Conservation (phyloP, 2,113 vertebrate genomes). For the Oncorhynchus tshawytscha region DNA sequence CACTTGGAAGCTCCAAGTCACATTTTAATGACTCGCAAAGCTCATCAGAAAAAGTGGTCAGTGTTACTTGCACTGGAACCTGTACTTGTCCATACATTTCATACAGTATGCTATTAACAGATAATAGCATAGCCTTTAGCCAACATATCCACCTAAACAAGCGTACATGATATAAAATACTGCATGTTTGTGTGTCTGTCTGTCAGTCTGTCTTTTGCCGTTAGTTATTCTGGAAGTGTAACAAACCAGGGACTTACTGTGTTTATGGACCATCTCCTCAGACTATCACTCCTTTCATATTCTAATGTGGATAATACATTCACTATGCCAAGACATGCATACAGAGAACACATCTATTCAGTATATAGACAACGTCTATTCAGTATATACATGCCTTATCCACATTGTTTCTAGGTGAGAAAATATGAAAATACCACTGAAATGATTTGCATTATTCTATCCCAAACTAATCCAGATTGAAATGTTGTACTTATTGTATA, state of each 20-base stretch:
- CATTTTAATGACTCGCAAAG: no score
- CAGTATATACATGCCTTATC: background rate
- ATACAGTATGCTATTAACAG: background rate
- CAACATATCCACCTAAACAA: constrained; percentile 12
- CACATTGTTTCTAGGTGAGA: constrained; percentile 11
- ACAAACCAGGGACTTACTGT: background rate
- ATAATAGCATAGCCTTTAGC: background rate
- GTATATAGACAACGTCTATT: background rate
- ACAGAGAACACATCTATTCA: background rate
- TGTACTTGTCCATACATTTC: background rate
- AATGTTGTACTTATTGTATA: constrained; percentile 43
- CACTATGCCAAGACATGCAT: background rate
- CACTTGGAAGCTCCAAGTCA: no score
- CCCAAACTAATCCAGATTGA: constrained; percentile 14
- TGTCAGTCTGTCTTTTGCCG: constrained; percentile 37
- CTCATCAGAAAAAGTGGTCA: no score
- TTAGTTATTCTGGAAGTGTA: background rate
- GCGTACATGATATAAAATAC: background rate
- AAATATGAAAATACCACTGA: constrained; percentile 3
- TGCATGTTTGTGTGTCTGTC: constrained; percentile 43
- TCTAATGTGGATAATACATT: background rate
- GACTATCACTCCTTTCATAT: background rate
- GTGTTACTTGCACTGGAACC: no score
- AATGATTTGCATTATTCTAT: constrained; percentile 1
- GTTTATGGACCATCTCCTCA: background rate